These are phyloP conservation scores for Liparis tanakae DNA, from an alignment of 2,797 vertebrate genomes.

Conservation along the genomic window DNA sequence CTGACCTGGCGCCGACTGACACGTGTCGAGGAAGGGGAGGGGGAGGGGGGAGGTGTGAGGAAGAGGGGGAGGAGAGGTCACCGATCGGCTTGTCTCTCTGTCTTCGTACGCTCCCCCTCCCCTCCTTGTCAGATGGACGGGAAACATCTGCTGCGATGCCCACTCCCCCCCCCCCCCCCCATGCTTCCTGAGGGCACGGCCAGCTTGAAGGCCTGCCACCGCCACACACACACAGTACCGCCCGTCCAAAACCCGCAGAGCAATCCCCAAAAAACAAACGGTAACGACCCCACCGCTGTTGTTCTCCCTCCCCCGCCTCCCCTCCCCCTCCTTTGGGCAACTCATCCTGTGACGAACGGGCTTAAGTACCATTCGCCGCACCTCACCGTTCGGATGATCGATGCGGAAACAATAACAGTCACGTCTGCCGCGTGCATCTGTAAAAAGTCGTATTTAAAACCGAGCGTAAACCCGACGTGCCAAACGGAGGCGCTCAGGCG, in stretches of 20 bases:
- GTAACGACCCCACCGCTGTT: slow-evolving; percentile 6
- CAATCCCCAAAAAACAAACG: slow-evolving; percentile 35
- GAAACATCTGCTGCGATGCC: slow-evolving; percentile 70
- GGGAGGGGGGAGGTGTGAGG: slow-evolving; percentile 62
- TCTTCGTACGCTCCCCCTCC: slow-evolving; percentile 47
- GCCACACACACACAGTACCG: slow-evolving; percentile 30
- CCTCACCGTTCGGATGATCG: slow-evolving; percentile 47
- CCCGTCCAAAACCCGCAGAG: slow-evolving; percentile 46
- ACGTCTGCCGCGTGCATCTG: slow-evolving; percentile 26
- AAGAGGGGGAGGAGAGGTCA: slow-evolving; percentile 64
- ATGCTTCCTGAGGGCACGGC: slow-evolving; percentile 44
- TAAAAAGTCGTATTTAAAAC: slow-evolving; percentile 37
- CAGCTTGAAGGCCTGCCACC: slow-evolving; percentile 57
- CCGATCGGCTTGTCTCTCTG: slow-evolving; percentile 34
- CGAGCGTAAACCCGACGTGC: slow-evolving; percentile 27
- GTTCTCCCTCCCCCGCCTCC: background rate
- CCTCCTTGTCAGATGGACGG: slow-evolving; percentile 26
- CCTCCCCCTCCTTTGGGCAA: slow-evolving; percentile 11
- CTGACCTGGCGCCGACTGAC: slow-evolving; percentile 80
- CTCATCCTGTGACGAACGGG: slow-evolving; percentile 44
- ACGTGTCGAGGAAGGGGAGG: slow-evolving; percentile 69
- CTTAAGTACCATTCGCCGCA: slow-evolving; percentile 42
- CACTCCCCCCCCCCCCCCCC: slow-evolving; percentile 9
- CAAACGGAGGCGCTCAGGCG: slow-evolving; percentile 38
- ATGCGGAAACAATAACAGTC: slow-evolving; percentile 43